These are phyloP conservation scores for Theonella swinhoei DNA, from an alignment of 37 sponge, comb jelly and placozoan genomes.

Conservation along the genomic window DNA sequence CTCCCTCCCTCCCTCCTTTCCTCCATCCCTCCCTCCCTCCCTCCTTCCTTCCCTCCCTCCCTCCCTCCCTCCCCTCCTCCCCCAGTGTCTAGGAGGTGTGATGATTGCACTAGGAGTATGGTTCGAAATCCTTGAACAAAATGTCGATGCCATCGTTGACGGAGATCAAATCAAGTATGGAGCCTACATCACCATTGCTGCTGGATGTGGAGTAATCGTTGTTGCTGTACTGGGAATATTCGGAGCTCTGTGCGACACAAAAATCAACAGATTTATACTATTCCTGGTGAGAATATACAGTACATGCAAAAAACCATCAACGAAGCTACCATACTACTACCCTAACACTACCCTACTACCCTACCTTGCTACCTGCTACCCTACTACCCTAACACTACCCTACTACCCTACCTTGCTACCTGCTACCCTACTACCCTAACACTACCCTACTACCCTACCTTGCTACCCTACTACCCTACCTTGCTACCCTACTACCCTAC, in stretches of 20 bases:
- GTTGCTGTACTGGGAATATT: slow-evolving; percentile 61
- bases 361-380: no score
- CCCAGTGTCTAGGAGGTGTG: slow-evolving; percentile 52
- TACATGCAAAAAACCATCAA: not conserved
- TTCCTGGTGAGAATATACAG: slow-evolving; percentile 39
- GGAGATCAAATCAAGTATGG: slow-evolving; percentile 29
- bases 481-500: no score
- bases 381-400: no score
- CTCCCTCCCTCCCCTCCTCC: not conserved
- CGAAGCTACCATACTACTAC: not conserved
- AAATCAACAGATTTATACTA: slow-evolving; percentile 55
- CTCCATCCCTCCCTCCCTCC: not conserved
- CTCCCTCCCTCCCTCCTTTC: no score
- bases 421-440: no score
- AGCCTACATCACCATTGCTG: slow-evolving; percentile 65
- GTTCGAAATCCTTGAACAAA: slow-evolving; percentile 35
- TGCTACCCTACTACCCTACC: no score
- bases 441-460: no score
- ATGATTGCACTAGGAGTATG: slow-evolving; percentile 65
- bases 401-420: no score
- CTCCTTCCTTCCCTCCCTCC: not conserved
- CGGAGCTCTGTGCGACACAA: slow-evolving; percentile 53
- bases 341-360: no score
- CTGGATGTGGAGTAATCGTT: slow-evolving; percentile 43
- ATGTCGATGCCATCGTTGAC: slow-evolving; percentile 7